Evolutionary conservation across 2,113 vertebrate species (phyloP).

Genomic region (Rhinichthys klamathensis): DNA sequence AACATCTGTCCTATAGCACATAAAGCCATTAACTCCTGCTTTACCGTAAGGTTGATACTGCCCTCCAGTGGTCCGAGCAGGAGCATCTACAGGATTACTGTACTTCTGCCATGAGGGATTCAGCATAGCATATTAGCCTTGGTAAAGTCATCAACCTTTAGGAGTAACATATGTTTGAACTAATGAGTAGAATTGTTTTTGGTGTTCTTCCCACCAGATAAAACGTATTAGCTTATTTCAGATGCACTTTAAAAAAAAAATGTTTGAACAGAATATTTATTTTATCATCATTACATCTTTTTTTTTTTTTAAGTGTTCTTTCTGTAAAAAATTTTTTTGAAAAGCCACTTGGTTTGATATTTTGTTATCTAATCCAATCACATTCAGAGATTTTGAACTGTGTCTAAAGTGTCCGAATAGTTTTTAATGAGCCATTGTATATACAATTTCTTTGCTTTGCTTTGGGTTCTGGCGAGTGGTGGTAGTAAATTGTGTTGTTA

Average conservation of each 20-base stretch:
- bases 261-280: neutral
- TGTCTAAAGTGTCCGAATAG: neutral
- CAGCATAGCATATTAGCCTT: neutral
- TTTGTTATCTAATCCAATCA: neutral
- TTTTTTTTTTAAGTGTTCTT: neutral
- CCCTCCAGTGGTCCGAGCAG: slow-evolving; percentile 68
- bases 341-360: neutral
- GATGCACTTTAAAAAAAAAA: neutral
- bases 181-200: too few relatives aligned
- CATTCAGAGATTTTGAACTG: neutral
- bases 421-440: neutral
- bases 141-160: too few relatives aligned
- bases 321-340: neutral
- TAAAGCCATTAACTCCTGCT: slow-evolving; percentile 25
- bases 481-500: slow-evolving; percentile 17
- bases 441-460: neutral
- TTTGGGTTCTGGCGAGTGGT: neutral
- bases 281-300: neutral
- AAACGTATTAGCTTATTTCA: neutral
- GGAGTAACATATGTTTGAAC: neutral
- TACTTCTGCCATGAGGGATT: neutral
- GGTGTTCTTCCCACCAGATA: neutral
- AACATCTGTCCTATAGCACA: slow-evolving; percentile 9
- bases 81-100: neutral
- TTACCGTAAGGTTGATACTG: slow-evolving; percentile 68